These are phyloP conservation scores for Todus mexicanus DNA, from an alignment of 2,797 vertebrate genomes.

Conservation along the genomic window DNA sequence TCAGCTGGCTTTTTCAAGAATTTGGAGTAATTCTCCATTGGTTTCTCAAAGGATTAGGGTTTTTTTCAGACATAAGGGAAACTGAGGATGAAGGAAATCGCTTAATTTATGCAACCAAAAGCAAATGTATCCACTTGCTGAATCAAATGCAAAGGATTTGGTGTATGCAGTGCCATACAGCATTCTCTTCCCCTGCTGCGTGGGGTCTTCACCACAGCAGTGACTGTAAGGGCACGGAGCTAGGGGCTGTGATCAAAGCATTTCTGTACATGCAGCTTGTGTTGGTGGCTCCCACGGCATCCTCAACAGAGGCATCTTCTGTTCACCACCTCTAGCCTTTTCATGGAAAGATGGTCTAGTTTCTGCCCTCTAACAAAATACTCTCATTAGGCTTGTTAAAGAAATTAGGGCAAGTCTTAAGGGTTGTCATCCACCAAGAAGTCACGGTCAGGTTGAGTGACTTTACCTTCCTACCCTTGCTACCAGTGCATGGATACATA, in stretches of 20 bases:
- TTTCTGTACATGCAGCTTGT: rapidly evolving
- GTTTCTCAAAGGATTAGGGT: not conserved
- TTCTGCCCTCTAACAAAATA: not conserved
- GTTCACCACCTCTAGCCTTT: not conserved
- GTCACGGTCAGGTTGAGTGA: not conserved
- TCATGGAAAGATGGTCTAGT: not conserved
- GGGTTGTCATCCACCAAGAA: not conserved
- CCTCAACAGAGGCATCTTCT: rapidly evolving
- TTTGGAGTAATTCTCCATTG: not conserved
- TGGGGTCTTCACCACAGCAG: not conserved
- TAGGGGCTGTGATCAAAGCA: not conserved
- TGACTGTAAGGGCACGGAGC: not conserved
- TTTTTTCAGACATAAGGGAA: not conserved
- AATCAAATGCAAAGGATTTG: not conserved
- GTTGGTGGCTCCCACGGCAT: not conserved
- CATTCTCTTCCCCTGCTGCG: not conserved
- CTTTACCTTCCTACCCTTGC: not conserved
- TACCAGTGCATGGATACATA: not conserved
- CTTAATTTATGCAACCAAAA: not conserved
- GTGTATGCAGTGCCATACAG: not conserved
- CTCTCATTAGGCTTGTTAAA: not conserved
- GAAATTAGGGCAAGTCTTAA: not conserved
- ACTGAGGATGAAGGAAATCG: not conserved
- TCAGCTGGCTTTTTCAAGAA: not conserved
- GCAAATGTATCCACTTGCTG: not conserved